Conservation (phyloP, 2,888 invertebrate species). For the Drosophila peninsularis region DNA sequence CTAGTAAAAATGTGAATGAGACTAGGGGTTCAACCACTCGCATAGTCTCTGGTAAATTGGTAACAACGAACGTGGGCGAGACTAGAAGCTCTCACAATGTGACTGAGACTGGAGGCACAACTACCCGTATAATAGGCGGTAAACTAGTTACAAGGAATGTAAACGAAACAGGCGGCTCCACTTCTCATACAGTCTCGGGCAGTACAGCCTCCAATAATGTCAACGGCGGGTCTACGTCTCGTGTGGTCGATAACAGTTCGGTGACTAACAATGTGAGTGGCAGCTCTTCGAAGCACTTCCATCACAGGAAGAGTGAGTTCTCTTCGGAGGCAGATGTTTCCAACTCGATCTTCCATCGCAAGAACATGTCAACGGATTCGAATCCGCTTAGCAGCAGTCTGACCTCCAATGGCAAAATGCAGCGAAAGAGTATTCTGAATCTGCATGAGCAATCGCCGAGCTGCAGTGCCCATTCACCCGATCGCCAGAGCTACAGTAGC, state of each 20-base stretch:
- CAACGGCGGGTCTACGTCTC: conserved; percentile 30
- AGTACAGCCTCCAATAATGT: conserved; percentile 24
- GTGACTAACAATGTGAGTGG: conserved; percentile 37
- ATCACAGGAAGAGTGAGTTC: conserved; percentile 91
- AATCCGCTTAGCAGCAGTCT: conserved; percentile 77
- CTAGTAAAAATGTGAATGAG: conserved; percentile 1
- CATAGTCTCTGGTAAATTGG: conserved; percentile 10
- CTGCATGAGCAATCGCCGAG: conserved; percentile 90
- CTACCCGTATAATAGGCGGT: conserved; percentile 6
- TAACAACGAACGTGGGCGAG: conserved; percentile 7
- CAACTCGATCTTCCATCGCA: conserved; percentile 92
- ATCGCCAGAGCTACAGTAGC: conserved; percentile 91
- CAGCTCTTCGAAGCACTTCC: conserved; percentile 83
- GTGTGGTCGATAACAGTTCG: conserved; percentile 29
- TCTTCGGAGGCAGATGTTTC: conserved; percentile 90
- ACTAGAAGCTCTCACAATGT: conserved; percentile 5
- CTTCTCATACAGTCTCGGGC: conserved; percentile 20
- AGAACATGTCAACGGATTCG: conserved; percentile 81
- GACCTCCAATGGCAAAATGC: conserved; percentile 88
- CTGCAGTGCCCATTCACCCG: conserved; percentile 88
- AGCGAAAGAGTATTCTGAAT: conserved; percentile 92
- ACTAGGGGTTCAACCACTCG: conserved; percentile 6
- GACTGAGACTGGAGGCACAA: conserved; percentile 10
- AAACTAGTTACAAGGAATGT: conserved; percentile 5
- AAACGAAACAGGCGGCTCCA: conserved; percentile 6